Percentiles rank a stretch among this genome's conserved stretches.
Evolutionary conservation across 2,797 vertebrate genomes (phyloP).

Genomic region (Gambelia wislizenii): DNA sequence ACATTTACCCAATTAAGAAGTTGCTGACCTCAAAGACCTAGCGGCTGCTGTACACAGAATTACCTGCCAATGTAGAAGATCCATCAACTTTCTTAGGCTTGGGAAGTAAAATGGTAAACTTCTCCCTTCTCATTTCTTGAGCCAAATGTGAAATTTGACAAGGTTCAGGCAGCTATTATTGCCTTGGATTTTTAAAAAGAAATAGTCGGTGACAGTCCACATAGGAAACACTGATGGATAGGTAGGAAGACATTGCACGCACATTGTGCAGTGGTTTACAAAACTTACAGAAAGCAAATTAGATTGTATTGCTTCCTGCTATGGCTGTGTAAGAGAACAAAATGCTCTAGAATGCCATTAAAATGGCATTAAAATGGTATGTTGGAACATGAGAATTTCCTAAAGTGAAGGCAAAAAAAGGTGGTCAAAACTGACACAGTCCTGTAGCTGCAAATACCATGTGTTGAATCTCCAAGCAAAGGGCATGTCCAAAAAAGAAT

Average conservation of each 20-base stretch:
- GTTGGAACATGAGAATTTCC: background rate
- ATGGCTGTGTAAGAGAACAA: background rate
- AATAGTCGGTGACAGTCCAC: background rate
- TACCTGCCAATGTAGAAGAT: background rate
- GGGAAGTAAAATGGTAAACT: background rate
- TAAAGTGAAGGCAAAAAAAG: background rate
- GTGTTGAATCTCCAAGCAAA: background rate
- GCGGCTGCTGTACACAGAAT: background rate
- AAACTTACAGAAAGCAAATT: slow-evolving; percentile 25
- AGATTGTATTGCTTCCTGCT: slow-evolving; percentile 1
- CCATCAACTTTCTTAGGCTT: background rate
- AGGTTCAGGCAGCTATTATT: background rate
- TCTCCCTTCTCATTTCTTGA: slow-evolving; percentile 1
- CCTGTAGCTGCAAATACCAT: slow-evolving; percentile 17
- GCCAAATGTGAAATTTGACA: slow-evolving; percentile 26
- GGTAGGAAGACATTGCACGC: background rate
- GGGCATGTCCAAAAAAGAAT: background rate
- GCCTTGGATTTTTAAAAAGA: background rate
- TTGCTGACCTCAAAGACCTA: background rate
- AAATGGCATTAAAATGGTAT: too few species aligned
- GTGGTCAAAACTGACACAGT: background rate
- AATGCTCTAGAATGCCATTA: background rate
- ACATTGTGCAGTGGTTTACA: background rate
- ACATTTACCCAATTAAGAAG: slow-evolving; percentile 29
- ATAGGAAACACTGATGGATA: background rate